These are phyloP conservation scores for Gymnothorax javanicus DNA, from an alignment of 2,797 vertebrate genomes.

Conservation along the genomic window DNA sequence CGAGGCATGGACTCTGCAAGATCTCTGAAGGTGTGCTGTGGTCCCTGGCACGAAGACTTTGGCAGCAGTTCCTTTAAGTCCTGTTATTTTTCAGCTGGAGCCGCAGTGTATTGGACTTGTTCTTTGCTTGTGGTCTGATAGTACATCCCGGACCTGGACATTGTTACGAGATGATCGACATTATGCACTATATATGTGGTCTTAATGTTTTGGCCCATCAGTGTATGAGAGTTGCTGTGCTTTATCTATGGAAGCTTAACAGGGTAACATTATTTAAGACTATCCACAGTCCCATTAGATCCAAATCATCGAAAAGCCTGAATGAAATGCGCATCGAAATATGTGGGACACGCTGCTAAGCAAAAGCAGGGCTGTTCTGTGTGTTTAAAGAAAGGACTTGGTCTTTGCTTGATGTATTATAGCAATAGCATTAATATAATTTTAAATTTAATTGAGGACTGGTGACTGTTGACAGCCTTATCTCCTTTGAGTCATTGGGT, in stretches of 20 bases:
- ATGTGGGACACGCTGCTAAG: not conserved
- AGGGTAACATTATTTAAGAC: not conserved
- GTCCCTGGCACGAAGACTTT: too few species aligned
- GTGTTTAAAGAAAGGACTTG: not conserved
- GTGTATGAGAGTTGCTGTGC: not conserved
- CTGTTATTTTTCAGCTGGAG: too few species aligned
- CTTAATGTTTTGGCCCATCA: too few species aligned
- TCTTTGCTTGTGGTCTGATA: too few species aligned
- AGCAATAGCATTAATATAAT: not conserved
- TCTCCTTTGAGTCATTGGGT: not conserved
- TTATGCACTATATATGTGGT: too few species aligned
- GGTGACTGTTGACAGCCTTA: not conserved
- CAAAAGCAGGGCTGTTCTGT: not conserved
- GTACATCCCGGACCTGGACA: too few species aligned
- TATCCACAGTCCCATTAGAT: not conserved
- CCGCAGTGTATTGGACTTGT: too few species aligned
- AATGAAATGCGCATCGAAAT: not conserved
- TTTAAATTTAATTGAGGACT: not conserved
- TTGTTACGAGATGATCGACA: too few species aligned
- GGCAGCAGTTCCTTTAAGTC: too few species aligned
- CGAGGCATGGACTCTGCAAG: too few species aligned
- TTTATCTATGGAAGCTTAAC: not conserved
- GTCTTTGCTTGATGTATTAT: not conserved
- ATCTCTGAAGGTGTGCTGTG: too few species aligned
- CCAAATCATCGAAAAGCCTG: not conserved